Percentiles rank a stretch among this genome's conserved stretches.
Evolutionary conservation across 2,888 invertebrate genomes (phyloP).

Genomic region (Aethes cnicana): DNA sequence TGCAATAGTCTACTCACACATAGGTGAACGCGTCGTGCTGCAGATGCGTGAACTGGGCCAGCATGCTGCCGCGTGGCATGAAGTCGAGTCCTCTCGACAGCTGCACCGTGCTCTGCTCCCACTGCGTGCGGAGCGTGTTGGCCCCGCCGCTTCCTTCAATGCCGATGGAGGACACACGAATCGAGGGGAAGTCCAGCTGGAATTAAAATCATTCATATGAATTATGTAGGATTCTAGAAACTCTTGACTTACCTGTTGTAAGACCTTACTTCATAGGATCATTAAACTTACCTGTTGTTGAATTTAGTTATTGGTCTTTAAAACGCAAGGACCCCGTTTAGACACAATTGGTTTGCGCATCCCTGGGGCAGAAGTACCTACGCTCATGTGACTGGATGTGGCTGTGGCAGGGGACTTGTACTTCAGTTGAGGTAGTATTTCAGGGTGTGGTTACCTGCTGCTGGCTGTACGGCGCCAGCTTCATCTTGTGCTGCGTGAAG

Average conservation of each 20-base stretch:
- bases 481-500: conserved; percentile 88
- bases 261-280: neutral
- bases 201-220: conserved; percentile 10
- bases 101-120: conserved; percentile 91
- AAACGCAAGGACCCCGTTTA: too few species aligned
- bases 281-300: conserved; percentile 73
- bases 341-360: too few species aligned
- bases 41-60: conserved; percentile 87
- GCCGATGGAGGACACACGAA: conserved; percentile 80
- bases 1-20: conserved; percentile 60
- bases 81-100: conserved; percentile 92
- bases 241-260: too few species aligned
- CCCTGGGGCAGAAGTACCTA: too few species aligned
- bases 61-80: conserved; percentile 87
- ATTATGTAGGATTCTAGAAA: too few species aligned
- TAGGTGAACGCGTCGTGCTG: conserved; percentile 86
- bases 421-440: too few species aligned
- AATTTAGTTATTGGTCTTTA: too few species aligned
- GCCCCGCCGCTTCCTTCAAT: conserved; percentile 76
- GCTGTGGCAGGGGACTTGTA: too few species aligned
- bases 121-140: conserved; percentile 86
- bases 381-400: too few species aligned
- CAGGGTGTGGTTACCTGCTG: conserved; percentile 84
- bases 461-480: conserved; percentile 84
- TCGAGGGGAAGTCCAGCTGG: conserved; percentile 84